Percentiles rank a stretch among this genome's conserved stretches.
Conservation (phyloP, 2,113 vertebrate species). For the Albula goreensis region DNA sequence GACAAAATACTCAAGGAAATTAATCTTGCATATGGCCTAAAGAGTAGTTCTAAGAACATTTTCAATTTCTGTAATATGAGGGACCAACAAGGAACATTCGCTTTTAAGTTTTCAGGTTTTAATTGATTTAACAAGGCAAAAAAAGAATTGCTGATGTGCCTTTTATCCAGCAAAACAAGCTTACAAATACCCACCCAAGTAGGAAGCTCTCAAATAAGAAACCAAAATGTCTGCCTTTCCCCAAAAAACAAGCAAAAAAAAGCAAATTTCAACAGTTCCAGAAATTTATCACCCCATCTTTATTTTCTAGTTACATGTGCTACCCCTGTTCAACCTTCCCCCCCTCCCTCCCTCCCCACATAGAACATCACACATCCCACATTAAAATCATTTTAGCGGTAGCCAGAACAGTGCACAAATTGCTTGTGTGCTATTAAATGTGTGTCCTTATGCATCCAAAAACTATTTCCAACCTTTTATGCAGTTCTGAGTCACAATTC, state of each 20-base stretch:
- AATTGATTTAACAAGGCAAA: constrained; percentile 79
- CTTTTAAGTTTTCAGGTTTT: constrained; percentile 71
- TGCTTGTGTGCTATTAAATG: constrained; percentile 72
- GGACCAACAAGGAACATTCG: neutral
- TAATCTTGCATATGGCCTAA: neutral
- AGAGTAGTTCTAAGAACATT: neutral
- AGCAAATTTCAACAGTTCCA: constrained; percentile 71
- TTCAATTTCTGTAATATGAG: neutral
- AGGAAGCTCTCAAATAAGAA: constrained; percentile 71
- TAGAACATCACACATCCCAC: constrained; percentile 51
- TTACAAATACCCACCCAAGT: constrained; percentile 80
- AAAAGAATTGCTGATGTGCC: constrained; percentile 69
- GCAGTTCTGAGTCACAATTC: constrained; percentile 65
- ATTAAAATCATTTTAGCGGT: constrained; percentile 68
- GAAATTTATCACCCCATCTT: constrained; percentile 63
- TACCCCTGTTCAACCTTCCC: constrained; percentile 51
- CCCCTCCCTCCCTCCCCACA: constrained; percentile 19
- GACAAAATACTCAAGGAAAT: neutral
- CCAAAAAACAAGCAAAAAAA: constrained; percentile 59
- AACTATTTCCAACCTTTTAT: constrained; percentile 69
- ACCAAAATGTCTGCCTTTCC: constrained; percentile 75
- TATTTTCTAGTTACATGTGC: constrained; percentile 57
- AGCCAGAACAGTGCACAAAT: constrained; percentile 84
- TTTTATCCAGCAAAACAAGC: constrained; percentile 70
- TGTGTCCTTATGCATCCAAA: constrained; percentile 51